Base-by-base conservation (phyloP, 1,140 invertebrate genomes). In the Dendroctonus valens region DNA sequence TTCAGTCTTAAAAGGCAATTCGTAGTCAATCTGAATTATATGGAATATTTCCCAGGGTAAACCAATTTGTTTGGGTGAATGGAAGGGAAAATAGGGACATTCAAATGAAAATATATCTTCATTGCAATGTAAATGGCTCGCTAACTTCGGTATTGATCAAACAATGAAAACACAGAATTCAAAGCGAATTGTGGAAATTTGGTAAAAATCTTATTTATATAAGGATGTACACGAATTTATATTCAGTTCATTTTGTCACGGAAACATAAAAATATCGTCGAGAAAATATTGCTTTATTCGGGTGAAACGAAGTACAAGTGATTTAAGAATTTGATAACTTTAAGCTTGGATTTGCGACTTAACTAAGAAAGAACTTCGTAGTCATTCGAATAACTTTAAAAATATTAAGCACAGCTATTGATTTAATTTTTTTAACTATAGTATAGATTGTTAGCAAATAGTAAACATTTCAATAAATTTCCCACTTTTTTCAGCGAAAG, bases 101-200 rank as follows among this genome's bases (percentile, higher is more conserved):
- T 58, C 37, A 52, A 65, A 58, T 58, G 63, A 57, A 65, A 58
- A 65, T 65, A 53, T 59, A 51, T 59, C 63, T 65, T 63, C 50
- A 65, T 65, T 65, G 53, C 63, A 42, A 65, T 65, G 63, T 50
- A 65, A 65, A 65, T 65, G 38, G 63, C 50, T 65, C 58, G 53
- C 41, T 42, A 65, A 52, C 46, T 57, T 53, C 44, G 11, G 40
- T 65, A 65, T 58, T 52, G 63, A 65, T 59, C 54, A 59, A 65
- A 58, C 63, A 65, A 65, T 42, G 40, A 26, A 39, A 44, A 37
- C n/a, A 64, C 54, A 41, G 11, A 63, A 60, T 41, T 61, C 40
- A n/a, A 41, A 38, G 49, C 11, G n/a, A 11, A 54, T 53, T 54
- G 60, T 12, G 15, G 50, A 50, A 41, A 48, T 52, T 61, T 61